These are phyloP conservation scores for Catonia carolina DNA, from an alignment of 2,888 invertebrate genomes.

Conservation along the genomic window DNA sequence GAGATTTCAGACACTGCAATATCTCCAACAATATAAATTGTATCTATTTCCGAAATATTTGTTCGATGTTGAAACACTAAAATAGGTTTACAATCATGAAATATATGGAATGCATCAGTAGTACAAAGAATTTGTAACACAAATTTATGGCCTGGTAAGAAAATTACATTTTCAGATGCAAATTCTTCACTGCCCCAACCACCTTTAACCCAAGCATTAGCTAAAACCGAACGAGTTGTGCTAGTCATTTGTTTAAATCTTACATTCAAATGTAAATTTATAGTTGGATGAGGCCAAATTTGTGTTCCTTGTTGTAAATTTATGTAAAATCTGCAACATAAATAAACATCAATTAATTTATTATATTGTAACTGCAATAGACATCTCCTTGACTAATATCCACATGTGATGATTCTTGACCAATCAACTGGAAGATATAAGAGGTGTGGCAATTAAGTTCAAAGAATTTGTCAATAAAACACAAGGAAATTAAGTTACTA, in stretches of 20 bases:
- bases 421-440: too few relatives aligned
- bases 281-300: neutral
- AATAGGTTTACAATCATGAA: neutral
- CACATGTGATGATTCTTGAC: too few relatives aligned
- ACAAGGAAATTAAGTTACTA: too few relatives aligned
- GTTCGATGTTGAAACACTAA: neutral
- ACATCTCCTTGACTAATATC: too few relatives aligned
- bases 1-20: neutral
- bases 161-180: neutral
- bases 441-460: too few relatives aligned
- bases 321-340: neutral
- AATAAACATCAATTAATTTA: neutral
- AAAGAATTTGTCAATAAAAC: too few relatives aligned
- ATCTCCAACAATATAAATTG: neutral
- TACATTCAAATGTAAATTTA: neutral
- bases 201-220: neutral
- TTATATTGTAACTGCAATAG: too few relatives aligned
- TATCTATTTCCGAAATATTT: neutral
- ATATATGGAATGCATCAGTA: neutral
- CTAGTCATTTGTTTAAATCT: neutral
- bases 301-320: neutral
- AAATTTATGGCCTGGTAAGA: neutral
- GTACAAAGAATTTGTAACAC: neutral
- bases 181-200: conserved; percentile 5
- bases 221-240: neutral